Evolutionary conservation across 2,113 vertebrate genomes (phyloP).

Genomic region (Erythrocercus mccallii): DNA sequence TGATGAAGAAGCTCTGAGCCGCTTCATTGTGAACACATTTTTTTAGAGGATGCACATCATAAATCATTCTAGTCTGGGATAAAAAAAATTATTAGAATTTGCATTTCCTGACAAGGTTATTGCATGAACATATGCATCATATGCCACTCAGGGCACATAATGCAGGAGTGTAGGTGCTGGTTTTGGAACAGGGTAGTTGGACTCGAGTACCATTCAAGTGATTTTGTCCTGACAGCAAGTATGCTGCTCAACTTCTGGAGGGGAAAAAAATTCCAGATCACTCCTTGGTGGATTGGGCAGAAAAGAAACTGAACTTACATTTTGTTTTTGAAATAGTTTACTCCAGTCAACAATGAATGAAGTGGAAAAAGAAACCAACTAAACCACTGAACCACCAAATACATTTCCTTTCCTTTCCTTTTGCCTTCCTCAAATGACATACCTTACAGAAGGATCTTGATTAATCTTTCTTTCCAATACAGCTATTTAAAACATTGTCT

Average conservation of each 20-base stretch:
- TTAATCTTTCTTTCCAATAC: neutral
- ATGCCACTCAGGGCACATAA: neutral
- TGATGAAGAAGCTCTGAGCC: neutral
- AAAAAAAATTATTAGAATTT: neutral
- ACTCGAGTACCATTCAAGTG: neutral
- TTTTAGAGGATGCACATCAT: neutral
- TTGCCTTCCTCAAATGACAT: neutral
- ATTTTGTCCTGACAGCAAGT: neutral
- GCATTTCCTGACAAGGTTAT: neutral
- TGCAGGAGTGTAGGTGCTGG: neutral
- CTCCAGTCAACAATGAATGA: neutral
- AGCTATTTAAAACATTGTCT: neutral
- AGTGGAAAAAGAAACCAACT: rapidly evolving
- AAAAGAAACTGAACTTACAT: neutral
- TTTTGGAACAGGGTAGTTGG: neutral
- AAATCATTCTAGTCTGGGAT: neutral
- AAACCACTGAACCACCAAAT: neutral
- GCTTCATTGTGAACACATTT: neutral
- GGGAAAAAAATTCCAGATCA: neutral
- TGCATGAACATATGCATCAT: neutral
- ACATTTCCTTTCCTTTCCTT: neutral
- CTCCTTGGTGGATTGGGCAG: neutral
- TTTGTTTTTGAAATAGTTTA: neutral
- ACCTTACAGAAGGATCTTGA: neutral
- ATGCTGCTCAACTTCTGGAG: neutral